phyloP scores from a whole-genome alignment of 2,113 vertebrate genomes.

The Seriola quinqueradiata region DNA sequence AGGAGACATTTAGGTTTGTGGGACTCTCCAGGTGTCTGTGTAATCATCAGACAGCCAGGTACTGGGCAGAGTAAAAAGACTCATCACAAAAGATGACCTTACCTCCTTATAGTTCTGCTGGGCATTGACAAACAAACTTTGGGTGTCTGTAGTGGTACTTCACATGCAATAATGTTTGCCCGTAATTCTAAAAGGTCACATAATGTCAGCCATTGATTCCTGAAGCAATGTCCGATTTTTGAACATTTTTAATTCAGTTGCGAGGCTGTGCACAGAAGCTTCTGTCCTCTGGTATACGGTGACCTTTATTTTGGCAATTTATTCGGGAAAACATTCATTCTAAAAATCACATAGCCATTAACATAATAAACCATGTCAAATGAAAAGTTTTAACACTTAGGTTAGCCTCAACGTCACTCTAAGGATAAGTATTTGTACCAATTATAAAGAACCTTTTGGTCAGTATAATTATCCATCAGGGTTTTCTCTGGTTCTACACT shows the following conservation, averaged over 20 bases:
- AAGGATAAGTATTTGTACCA: background rate
- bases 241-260: background rate
- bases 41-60: constrained; percentile 6
- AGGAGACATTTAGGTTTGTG: background rate
- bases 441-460: background rate
- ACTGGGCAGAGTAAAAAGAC: constrained; percentile 1
- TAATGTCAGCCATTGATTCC: background rate
- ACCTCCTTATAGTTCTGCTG: background rate
- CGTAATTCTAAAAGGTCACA: constrained; percentile 30
- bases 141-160: background rate
- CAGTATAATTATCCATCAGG: background rate
- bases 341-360: too few species aligned
- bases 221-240: background rate
- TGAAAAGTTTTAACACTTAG: too few species aligned
- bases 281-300: background rate
- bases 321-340: background rate
- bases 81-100: constrained; percentile 20
- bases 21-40: background rate
- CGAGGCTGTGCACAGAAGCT: background rate
- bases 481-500: background rate
- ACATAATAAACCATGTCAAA: too few species aligned
- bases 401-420: background rate
- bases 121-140: constrained; percentile 3
- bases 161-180: background rate
- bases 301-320: background rate